Evolutionary conservation across 2,888 invertebrate species (phyloP), one percentile per base, ranked within the genome.

Genomic region (Lasiommata megera): DNA sequence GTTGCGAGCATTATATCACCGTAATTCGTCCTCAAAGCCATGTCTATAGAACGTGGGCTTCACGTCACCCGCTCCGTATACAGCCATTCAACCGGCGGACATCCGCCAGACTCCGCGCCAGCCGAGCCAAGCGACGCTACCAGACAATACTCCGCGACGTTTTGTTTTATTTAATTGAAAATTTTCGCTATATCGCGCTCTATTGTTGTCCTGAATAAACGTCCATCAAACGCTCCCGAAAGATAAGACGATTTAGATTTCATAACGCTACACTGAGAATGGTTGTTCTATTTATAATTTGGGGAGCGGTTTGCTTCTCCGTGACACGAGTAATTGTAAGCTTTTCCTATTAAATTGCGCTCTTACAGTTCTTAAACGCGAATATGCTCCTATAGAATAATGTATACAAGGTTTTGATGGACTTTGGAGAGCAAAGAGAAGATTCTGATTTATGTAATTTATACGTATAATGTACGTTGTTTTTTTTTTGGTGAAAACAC

Each of bases 101-200:
- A 57, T 69, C 69, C 72, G 74, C 69, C 48, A 53, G 62, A 60
- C 58, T 44, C 54, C 54, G 17, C 72, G 71, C 76, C 73, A 44
- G 31, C 9, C 47, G 31, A 17, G 51, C 51, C 40, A 51, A 31
- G 67, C 74, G 70, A 73, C 68, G 61, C 67, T 72, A 77, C 74
- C 74, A 73, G 67, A 86, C 84, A 87, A 86, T 82, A 70, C 76
- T 54, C 64, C 70, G 67, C 71, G 58, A 60, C 66, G 79, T 82
- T 84, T 84, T 84, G 80, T 84, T 85, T 84, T 76, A 75, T 87
- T 81, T 83, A 86, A 88, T 87, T 85, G 84, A 86, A 85, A 81
- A 82, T 84, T 81, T 85, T 84, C 79, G 80, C 79, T 77, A 77
- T 81, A 82, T 80, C 77, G 70, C 74, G 61, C 59, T 56, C 75